A percentile compares a stretch with the other conserved stretches of the same genome.
Conservation (phyloP, 2,113 vertebrate genomes). For the Dendrocopos noguchii region DNA sequence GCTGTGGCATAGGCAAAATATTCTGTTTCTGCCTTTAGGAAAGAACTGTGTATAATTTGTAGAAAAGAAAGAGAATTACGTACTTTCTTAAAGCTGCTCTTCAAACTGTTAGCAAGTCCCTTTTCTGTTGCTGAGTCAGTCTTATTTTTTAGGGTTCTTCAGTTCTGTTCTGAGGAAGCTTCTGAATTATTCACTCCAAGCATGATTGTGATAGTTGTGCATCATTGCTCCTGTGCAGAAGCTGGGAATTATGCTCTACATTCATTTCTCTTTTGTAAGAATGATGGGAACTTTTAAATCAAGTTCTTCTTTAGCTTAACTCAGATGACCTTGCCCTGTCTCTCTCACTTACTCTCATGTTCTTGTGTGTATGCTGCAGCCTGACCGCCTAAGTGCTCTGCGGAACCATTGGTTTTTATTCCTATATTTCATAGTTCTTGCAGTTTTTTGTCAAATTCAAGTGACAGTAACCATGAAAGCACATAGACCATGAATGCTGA, state of each 20-base stretch:
- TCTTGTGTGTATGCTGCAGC: rapidly evolving
- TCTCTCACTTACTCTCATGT: neutral
- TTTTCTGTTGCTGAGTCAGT: neutral
- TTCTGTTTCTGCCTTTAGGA: neutral
- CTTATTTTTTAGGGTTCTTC: neutral
- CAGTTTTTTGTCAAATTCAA: neutral
- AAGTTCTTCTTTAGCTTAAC: neutral
- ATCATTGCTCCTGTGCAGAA: neutral
- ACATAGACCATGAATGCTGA: neutral
- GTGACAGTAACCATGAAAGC: rapidly evolving
- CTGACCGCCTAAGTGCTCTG: neutral
- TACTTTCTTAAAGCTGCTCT: neutral
- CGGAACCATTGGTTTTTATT: neutral
- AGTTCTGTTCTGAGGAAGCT: neutral
- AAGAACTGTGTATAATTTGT: neutral
- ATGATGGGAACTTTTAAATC: neutral
- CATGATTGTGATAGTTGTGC: neutral
- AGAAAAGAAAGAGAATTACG: neutral
- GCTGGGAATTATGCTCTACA: neutral
- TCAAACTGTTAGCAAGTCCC: neutral
- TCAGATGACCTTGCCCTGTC: neutral
- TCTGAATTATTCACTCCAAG: neutral
- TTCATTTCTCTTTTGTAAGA: neutral
- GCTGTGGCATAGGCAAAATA: neutral
- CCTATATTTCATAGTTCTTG: neutral